Conservation (phyloP, 2,113 vertebrate species). For the Ivindomyrus marchei region DNA sequence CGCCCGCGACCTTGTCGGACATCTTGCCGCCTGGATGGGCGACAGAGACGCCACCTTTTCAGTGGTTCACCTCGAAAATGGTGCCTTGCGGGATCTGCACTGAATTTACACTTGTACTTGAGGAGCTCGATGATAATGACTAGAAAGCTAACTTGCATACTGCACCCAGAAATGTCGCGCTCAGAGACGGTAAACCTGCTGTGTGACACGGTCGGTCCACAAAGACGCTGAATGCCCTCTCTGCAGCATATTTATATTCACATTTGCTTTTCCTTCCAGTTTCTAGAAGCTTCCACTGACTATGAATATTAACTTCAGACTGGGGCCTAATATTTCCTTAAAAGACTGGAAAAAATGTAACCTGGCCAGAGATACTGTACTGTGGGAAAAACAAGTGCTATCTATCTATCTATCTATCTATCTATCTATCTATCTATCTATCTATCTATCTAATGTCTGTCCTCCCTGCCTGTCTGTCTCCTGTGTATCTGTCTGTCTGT, state of each 20-base stretch:
- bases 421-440: background rate
- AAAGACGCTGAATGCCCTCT: background rate
- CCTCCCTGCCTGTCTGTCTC: too few species aligned
- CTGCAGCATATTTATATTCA: background rate
- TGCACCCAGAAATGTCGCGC: background rate
- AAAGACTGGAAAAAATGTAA: background rate
- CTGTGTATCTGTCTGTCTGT: background rate
- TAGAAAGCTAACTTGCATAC: background rate
- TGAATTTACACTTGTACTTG: background rate
- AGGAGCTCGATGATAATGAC: background rate
- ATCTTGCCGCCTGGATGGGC: constrained; percentile 27
- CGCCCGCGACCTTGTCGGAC: constrained; percentile 23
- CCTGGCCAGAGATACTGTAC: background rate
- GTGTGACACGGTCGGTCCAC: background rate
- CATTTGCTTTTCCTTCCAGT: background rate
- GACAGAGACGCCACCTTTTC: background rate
- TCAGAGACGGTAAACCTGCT: background rate
- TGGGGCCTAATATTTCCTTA: constrained; percentile 30
- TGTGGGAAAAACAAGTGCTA: background rate
- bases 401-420: background rate
- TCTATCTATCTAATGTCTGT: background rate
- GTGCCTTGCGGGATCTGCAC: background rate
- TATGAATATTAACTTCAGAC: constrained; percentile 42
- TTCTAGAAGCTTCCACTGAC: background rate
- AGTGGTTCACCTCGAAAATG: constrained; percentile 12